A percentile compares a stretch with the other conserved stretches of the same genome.
These are phyloP conservation scores for Orchesella flavescens DNA, from an alignment of 2,888 invertebrate species.

Conservation along the genomic window DNA sequence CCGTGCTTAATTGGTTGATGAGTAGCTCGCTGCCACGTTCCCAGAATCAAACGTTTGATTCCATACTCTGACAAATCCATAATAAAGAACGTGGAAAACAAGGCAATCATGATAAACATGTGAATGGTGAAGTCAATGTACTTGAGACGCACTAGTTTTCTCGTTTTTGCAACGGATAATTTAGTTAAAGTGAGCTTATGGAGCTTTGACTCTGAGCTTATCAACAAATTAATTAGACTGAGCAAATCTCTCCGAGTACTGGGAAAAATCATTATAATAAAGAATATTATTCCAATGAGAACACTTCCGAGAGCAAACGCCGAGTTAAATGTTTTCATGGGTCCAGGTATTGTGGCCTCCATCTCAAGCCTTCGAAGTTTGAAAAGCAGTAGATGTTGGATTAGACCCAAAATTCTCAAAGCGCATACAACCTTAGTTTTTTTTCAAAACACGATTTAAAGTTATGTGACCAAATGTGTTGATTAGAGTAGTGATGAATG, in stretches of 20 bases:
- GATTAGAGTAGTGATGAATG: background rate
- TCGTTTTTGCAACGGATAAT: background rate
- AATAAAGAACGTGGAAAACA: background rate
- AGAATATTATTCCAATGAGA: background rate
- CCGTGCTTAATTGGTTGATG: no score
- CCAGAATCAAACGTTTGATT: background rate
- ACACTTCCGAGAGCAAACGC: background rate
- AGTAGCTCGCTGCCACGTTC: background rate
- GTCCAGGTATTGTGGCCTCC: conserved; percentile 13
- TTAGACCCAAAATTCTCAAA: background rate
- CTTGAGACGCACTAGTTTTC: background rate
- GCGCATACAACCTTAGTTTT: conserved; percentile 3
- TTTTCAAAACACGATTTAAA: background rate
- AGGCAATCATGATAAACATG: background rate
- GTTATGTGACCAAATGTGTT: background rate
- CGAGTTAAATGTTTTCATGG: conserved; percentile 1
- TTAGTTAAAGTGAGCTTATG: background rate
- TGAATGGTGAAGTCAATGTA: background rate
- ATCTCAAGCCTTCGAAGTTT: background rate
- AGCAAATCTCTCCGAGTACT: background rate
- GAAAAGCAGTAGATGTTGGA: background rate
- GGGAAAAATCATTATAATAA: background rate
- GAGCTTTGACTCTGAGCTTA: background rate
- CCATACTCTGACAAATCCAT: background rate
- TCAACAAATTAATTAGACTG: background rate